Percentiles rank a stretch among this genome's conserved stretches.
phyloP scores from a whole-genome alignment of 1,140 invertebrate species.

The Hycleus cichorii region DNA sequence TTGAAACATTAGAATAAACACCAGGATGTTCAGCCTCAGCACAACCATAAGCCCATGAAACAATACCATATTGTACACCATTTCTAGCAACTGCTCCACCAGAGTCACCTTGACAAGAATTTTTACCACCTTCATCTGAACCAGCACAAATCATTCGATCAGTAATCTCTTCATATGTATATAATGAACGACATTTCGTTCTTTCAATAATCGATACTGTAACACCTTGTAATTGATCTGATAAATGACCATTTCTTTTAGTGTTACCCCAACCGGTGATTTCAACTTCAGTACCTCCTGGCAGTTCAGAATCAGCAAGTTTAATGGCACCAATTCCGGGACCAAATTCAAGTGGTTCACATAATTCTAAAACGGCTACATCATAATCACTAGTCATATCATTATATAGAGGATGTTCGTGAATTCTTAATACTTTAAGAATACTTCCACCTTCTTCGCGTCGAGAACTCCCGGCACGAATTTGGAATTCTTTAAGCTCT shows the following conservation, averaged over 20 bases:
- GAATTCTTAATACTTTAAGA: neutral
- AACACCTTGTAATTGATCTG: slow-evolving; percentile 16
- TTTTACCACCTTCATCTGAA: no score
- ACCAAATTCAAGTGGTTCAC: neutral
- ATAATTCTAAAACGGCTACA: slow-evolving; percentile 2
- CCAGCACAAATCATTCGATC: no score
- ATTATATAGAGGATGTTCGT: slow-evolving; percentile 3
- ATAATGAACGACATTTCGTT: neutral
- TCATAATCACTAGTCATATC: slow-evolving; percentile 9
- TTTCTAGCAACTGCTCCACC: slow-evolving; percentile 29
- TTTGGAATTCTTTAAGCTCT: neutral
- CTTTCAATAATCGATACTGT: slow-evolving; percentile 26
- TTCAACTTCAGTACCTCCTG: neutral
- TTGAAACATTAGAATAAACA: slow-evolving; percentile 53
- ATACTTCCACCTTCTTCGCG: neutral
- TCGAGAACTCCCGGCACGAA: neutral
- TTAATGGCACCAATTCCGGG: neutral
- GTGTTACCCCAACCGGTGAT: neutral
- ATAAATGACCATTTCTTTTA: neutral
- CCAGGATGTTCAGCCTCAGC: slow-evolving; percentile 52
- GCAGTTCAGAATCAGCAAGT: neutral
- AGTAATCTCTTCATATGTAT: no score
- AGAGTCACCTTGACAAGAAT: slow-evolving; percentile 2
- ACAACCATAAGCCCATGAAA: slow-evolving; percentile 53
- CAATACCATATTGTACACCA: slow-evolving; percentile 47